Conservation (phyloP, 53 echinoderm and acorn worm species). For the Apostichopus leukothele region DNA sequence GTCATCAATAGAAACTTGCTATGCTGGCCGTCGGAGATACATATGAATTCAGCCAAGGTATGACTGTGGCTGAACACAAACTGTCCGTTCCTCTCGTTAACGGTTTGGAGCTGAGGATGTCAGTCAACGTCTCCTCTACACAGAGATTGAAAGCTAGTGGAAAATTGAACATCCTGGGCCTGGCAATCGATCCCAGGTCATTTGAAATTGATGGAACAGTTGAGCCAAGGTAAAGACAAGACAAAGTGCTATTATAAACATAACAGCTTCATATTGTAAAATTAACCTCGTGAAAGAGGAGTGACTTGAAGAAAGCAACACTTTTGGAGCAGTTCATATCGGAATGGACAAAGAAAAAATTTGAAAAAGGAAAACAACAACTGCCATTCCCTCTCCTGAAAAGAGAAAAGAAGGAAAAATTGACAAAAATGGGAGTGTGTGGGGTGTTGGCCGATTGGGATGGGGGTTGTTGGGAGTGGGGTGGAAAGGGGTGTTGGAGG, state of each 20-base stretch:
- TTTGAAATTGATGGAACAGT: slow-evolving; percentile 73
- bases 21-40: slow-evolving; percentile 61
- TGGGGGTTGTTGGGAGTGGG: too few species aligned
- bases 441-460: too few species aligned
- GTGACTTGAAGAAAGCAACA: background rate
- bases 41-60: slow-evolving; percentile 56
- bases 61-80: slow-evolving; percentile 49
- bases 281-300: background rate
- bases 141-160: slow-evolving; percentile 65
- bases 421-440: too few species aligned
- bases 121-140: slow-evolving; percentile 70
- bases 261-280: too few species aligned
- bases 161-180: slow-evolving; percentile 69
- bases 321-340: too few species aligned
- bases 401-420: too few species aligned
- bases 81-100: slow-evolving; percentile 48
- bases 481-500: background rate
- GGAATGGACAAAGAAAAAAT: too few species aligned
- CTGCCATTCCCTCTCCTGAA: too few species aligned
- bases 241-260: too few species aligned
- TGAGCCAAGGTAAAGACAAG: slow-evolving; percentile 76
- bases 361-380: too few species aligned
- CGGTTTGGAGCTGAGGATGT: slow-evolving; percentile 79
- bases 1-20: background rate
- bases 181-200: slow-evolving; percentile 62